Conservation (phyloP, 2,888 invertebrate genomes). For the Clusia tigrina region DNA sequence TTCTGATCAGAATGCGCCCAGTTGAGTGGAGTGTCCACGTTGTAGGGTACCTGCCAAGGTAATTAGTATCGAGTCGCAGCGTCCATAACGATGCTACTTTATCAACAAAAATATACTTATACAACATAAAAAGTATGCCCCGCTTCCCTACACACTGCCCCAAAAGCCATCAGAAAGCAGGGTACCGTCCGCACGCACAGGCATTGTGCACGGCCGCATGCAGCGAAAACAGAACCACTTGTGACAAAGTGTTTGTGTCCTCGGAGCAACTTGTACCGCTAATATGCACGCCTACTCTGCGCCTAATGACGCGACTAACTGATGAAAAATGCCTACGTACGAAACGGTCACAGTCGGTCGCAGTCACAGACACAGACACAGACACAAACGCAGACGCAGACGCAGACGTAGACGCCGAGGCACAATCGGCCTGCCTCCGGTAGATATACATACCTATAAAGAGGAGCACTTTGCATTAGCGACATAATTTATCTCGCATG, state of each 20-base stretch:
- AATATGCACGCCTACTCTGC: constrained; percentile 63
- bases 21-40: background rate
- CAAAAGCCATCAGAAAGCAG: background rate
- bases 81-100: constrained; percentile 42
- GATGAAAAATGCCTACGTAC: constrained; percentile 25
- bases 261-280: constrained; percentile 61
- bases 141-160: background rate
- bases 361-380: constrained; percentile 25
- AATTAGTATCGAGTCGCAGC: constrained; percentile 44
- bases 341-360: constrained; percentile 14
- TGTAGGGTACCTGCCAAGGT: constrained; percentile 32
- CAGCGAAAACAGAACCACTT: constrained; percentile 26
- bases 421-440: background rate
- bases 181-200: no score
- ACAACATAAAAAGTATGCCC: no score
- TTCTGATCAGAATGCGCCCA: background rate
- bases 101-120: constrained; percentile 31
- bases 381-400: background rate
- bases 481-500: constrained; percentile 64
- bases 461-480: constrained; percentile 64
- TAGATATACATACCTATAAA: constrained; percentile 48
- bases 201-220: background rate
- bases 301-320: constrained; percentile 46
- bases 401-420: constrained; percentile 1
- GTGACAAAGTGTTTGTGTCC: constrained; percentile 42